Evolutionary conservation across 2,888 invertebrate genomes (phyloP), one percentile per base, ranked within the genome.

Genomic region (Eurytoma adleriae): DNA sequence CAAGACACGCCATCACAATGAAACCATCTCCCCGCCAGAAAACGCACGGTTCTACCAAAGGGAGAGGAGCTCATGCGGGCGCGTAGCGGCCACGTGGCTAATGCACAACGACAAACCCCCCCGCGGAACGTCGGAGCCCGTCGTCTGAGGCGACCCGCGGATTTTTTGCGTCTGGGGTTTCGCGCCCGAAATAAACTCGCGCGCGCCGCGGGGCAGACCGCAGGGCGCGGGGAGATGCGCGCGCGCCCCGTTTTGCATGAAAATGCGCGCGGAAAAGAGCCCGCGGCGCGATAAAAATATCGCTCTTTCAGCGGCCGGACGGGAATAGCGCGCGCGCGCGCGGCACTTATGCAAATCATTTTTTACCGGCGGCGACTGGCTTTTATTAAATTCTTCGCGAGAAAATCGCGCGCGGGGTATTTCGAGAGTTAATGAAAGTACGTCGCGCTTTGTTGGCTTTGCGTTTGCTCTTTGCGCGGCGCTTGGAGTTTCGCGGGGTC

Each of bases 101-200:
- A 10, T 10, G 10, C 10, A 40, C 40, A 40, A 40, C 40, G 40
- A 40, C 40, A 40, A 40, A 40, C 40, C 40, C 40, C 24, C 40
- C 40, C 40, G 40, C 40, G 10, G 10, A 40, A 40, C 7, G 40
- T 24, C 24, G 24, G 24, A 24, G 24, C 24, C 24, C 59, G 18
- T 20, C 12, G 12, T 48, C 2, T 13, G 16, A 40, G 30, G 64
- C 18, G 18, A 5, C 12, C 24, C 18, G 57, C 20, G 14, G 64
- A 61, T 67, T 78, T 78, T 78, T 78, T 78, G 73, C 68, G 69
- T 66, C 70, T 73, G 77, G 57, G 66, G 40, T n/a, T 20, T 16
- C 18, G 66, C 16, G 68, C 79, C 81, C 81, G 78, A 85, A 84
- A 84, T 83, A 83, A 70, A 69, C 66, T 13, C 54, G 57, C 16